These are phyloP conservation scores for Delia radicum DNA, from an alignment of 1,140 invertebrate species.

Conservation along the genomic window DNA sequence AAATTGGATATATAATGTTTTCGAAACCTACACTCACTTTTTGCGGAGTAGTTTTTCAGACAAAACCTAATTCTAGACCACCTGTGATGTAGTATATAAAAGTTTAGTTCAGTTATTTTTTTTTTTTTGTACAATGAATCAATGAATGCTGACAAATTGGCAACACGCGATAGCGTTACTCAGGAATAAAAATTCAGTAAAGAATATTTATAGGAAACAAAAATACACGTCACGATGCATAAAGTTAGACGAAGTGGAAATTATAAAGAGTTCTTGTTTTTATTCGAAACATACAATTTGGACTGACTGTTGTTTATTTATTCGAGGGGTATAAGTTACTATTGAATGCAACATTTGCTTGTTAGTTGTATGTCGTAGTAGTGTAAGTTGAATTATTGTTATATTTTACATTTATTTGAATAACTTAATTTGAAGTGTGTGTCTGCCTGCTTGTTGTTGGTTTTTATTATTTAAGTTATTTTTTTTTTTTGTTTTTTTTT, in stretches of 20 bases:
- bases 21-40: no score
- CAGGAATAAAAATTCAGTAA: not conserved
- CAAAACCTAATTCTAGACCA: no score
- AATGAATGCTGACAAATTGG: conserved; percentile 20
- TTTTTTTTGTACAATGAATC: conserved; percentile 15
- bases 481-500: no score
- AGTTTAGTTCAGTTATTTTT: no score
- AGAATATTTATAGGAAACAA: not conserved
- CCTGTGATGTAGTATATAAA: no score
- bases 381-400: not conserved
- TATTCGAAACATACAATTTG: not conserved
- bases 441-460: no score
- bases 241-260: conserved; percentile 21
- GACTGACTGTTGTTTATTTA: not conserved
- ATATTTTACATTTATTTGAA: not conserved
- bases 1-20: no score
- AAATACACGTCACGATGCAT: conserved; percentile 7
- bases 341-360: not conserved
- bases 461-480: no score
- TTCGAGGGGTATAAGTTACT: not conserved
- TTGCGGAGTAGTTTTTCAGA: no score
- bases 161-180: conserved; percentile 8
- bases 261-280: conserved; percentile 2
- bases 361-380: not conserved
- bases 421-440: conserved; percentile 4